Evolutionary conservation across 2,113 vertebrate species (phyloP), one percentile per base, ranked within the genome.

Genomic region (Bambusicola thoracicus): DNA sequence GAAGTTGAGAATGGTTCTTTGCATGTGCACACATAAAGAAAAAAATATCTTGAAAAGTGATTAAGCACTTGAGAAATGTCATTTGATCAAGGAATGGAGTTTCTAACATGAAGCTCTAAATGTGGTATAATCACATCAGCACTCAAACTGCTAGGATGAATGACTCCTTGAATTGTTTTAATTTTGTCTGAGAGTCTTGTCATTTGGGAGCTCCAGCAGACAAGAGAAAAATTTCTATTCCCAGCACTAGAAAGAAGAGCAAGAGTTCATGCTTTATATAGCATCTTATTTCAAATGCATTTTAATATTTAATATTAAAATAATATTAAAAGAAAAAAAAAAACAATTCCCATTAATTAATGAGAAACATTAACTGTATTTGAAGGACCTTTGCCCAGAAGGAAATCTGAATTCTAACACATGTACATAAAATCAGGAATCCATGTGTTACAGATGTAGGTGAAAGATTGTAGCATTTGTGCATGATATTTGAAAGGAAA

Each of bases 261-360:
- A 59, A 66, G n/a, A 68, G 48, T 91, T 92, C 40, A 36, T 55
- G 32, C 2, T 82, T 79, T 79, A 56, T 79, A 38, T 43, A 70
- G 15, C 13, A 34, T 32, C 44, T 95, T 4, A 66, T 82, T 92
- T 89, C 46, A 38, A 18, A 38, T 85, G 36, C 38, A 27, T 90
- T 53, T 90, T 65, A 83, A 63, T 49, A 65, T 63, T 90, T 88
- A 70, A 56, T 94, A 13, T 80, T 89, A 48, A 91, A 76, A 91
- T 92, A 94, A 84, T 61, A 78, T 38, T 41, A 62, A 94, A 75
- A 53, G 76, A 55, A 44, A 92, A 93, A 95, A 53, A 92, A 93
- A 94, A 86, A 66, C 53, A 70, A 11, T 12, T 91, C 63, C 17
- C 14, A 34, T 95, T 93, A 94, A 90, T 93, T 92, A 94, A 80